Evolutionary conservation across 2,113 vertebrate genomes (phyloP).

Genomic region (Orthonyx spaldingii): DNA sequence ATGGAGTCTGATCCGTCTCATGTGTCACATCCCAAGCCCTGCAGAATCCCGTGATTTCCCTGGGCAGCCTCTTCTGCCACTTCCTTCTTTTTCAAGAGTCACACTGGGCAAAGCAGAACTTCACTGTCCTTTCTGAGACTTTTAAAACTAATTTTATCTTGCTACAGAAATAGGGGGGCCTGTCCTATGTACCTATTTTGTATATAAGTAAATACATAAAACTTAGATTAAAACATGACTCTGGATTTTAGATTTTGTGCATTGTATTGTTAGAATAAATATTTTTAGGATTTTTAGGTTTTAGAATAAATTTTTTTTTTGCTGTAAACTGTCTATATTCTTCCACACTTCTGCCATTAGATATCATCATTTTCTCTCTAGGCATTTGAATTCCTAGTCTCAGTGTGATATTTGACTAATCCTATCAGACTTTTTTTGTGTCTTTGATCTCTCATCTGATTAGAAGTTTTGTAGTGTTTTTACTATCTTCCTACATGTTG

Average conservation of each 20-base stretch:
- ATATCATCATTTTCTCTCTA: not conserved
- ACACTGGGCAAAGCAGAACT: not conserved
- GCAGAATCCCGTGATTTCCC: not conserved
- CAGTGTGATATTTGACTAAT: not conserved
- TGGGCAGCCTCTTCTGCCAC: not conserved
- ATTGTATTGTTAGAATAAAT: not conserved
- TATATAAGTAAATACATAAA: not conserved
- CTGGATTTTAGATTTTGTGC: not conserved
- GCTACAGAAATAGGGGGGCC: not conserved
- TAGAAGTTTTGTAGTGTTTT: not conserved
- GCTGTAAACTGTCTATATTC: not conserved
- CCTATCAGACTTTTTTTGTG: not conserved
- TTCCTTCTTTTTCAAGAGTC: not conserved
- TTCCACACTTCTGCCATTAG: not conserved
- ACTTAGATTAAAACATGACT: not conserved
- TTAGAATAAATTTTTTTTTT: not conserved
- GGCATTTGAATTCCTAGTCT: not conserved
- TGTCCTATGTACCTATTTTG: not conserved
- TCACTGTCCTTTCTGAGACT: not conserved
- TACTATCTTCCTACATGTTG: not conserved
- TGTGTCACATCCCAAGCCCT: fast-evolving
- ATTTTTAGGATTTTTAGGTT: too few species aligned
- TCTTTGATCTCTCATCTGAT: slow-evolving; percentile 6
- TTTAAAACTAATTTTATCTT: not conserved
- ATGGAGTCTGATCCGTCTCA: not conserved